These are phyloP conservation scores for Ammospiza nelsoni DNA, from an alignment of 2,113 vertebrate species.

Conservation along the genomic window DNA sequence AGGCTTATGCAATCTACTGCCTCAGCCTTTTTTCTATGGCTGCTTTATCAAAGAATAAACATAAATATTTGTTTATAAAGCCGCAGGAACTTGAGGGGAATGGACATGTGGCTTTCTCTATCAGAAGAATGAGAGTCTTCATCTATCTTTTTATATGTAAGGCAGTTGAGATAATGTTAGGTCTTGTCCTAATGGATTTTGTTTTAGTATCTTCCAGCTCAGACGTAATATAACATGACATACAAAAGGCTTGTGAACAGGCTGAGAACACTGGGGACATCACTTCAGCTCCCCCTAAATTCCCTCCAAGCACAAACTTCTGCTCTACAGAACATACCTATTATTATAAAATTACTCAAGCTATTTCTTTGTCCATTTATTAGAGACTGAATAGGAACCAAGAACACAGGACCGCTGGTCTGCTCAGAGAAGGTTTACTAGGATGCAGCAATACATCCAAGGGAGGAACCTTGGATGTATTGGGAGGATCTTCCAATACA, in stretches of 20 bases:
- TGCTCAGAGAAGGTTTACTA: not conserved
- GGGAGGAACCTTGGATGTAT: not conserved
- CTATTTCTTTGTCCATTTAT: conserved; percentile 4
- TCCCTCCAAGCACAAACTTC: conserved; percentile 34
- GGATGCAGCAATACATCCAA: not conserved
- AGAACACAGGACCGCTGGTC: not conserved
- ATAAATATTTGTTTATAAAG: conserved; percentile 42
- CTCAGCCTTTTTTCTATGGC: not conserved
- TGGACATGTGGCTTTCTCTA: not conserved
- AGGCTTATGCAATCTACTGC: conserved; percentile 46
- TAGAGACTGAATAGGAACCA: not conserved
- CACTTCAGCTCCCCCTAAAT: conserved; percentile 20
- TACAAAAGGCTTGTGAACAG: conserved; percentile 11
- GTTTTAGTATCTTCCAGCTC: conserved; percentile 52
- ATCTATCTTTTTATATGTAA: conserved; percentile 23
- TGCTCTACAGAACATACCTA: not conserved
- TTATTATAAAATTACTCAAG: conserved; percentile 20
- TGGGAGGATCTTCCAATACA: not conserved
- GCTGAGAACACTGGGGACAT: conserved; percentile 37
- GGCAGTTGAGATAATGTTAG: conserved; percentile 39
- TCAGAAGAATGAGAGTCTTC: conserved; percentile 8
- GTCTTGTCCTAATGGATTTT: conserved; percentile 62
- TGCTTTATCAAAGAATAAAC: conserved; percentile 44
- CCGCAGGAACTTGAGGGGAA: conserved; percentile 15
- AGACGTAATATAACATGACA: conserved; percentile 47